Evolutionary conservation across 2,888 invertebrate genomes (phyloP).

Genomic region (Matsumyia berberina): DNA sequence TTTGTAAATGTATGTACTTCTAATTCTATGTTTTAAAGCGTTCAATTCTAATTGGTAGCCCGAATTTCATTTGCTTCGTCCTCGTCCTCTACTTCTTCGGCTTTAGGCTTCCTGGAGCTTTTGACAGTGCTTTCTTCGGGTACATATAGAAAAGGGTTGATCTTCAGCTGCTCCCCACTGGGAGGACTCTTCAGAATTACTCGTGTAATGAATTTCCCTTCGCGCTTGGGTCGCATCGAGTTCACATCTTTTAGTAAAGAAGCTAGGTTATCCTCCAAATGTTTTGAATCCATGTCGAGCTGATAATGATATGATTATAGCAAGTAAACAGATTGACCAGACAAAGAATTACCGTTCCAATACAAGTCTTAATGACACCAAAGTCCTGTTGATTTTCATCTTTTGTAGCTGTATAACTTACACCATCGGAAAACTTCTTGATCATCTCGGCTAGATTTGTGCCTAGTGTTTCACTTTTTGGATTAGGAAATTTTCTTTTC

Average conservation of each 20-base stretch:
- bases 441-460: conserved; percentile 87
- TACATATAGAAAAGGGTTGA: conserved; percentile 87
- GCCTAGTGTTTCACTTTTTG: conserved; percentile 88
- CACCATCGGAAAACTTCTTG: conserved; percentile 88
- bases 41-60: conserved; percentile 61
- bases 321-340: neutral
- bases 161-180: conserved; percentile 88
- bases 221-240: conserved; percentile 87
- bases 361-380: conserved; percentile 87
- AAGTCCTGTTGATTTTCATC: conserved; percentile 90
- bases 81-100: conserved; percentile 70
- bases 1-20: conserved; percentile 56
- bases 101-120: conserved; percentile 42
- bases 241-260: conserved; percentile 88
- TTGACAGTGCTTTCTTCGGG: conserved; percentile 77
- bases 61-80: conserved; percentile 68
- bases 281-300: conserved; percentile 89
- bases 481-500: conserved; percentile 91
- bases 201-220: conserved; percentile 90
- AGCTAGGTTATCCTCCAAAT: conserved; percentile 90
- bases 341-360: conserved; percentile 87
- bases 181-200: conserved; percentile 88
- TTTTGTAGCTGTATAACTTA: conserved; percentile 88
- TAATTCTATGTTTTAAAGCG: conserved; percentile 44
- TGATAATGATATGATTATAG: conserved; percentile 82